Evolutionary conservation across 2,888 invertebrate genomes (phyloP).

Genomic region (Abrostola tripartita): DNA sequence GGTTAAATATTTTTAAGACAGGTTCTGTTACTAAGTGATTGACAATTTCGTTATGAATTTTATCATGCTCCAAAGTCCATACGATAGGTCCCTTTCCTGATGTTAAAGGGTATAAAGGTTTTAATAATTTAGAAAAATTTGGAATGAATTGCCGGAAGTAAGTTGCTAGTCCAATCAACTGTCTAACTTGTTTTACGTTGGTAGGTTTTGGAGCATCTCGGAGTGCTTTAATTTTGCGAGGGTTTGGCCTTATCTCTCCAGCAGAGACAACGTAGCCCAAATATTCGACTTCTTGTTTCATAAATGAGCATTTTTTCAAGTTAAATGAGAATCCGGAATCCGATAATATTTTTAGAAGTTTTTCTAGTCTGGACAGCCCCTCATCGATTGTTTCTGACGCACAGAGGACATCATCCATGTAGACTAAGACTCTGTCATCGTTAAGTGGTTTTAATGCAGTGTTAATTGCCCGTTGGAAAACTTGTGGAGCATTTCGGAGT

Average conservation of each 20-base stretch:
- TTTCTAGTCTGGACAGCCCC: background rate
- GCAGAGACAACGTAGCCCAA: background rate
- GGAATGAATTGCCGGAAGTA: constrained; percentile 4
- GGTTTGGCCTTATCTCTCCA: constrained; percentile 5
- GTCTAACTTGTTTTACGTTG: background rate
- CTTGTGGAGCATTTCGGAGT: background rate
- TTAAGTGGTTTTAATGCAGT: background rate
- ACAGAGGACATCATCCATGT: constrained; percentile 6
- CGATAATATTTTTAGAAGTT: background rate
- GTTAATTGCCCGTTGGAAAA: constrained; percentile 3
- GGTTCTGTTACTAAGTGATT: too few relatives aligned
- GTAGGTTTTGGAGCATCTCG: too few relatives aligned
- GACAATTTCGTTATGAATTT: too few relatives aligned
- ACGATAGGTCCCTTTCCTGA: too few relatives aligned
- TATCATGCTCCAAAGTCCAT: too few relatives aligned
- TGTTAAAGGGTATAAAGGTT: too few relatives aligned
- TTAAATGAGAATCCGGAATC: too few relatives aligned
- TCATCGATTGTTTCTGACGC: background rate
- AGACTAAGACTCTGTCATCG: constrained; percentile 1
- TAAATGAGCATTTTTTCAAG: background rate
- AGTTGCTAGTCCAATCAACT: background rate
- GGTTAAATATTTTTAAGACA: too few relatives aligned
- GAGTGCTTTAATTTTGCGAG: constrained; percentile 5
- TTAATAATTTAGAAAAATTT: too few relatives aligned
- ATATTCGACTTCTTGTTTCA: constrained; percentile 3